Evolutionary conservation across 2,888 invertebrate species (phyloP), one percentile per base, ranked within the genome.

Genomic region (Patella pellucida): DNA sequence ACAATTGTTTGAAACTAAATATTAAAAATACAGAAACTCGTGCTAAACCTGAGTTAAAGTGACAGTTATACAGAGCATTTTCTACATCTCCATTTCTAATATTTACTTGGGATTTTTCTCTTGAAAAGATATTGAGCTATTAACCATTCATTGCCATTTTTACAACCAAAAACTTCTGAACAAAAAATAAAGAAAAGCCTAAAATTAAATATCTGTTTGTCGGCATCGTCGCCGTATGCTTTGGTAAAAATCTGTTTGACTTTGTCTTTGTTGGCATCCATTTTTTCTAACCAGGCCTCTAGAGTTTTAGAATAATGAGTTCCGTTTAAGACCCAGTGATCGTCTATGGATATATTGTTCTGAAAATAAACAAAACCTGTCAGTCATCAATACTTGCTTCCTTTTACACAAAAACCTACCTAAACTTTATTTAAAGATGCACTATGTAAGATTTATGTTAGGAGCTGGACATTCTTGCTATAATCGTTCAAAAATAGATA

Each of bases 141-240:
- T 71, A 84, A 84, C 88, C 88, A 88, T 68, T 88, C 86, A 78
- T 87, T 88, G n/a, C 88, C 88, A 68, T 79, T 79, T n/a, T 80
- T 82, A 73, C 80, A 87, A 1, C 85, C 85, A 79, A 88, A 88
- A 56, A 86, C 86, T 77, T 88, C 88, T 0, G 86, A 86, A 80
- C 87, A 87, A 75, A 87, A 88, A 52, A 88, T 88, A 74, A 86
- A 88, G 79, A 88, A 88, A 15, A 87, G 76, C 68, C 88, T 78
- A 86, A 86, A 88, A 76, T 88, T 88, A 75, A 86, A 86, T 51
- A 86, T 62, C 74, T 88, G 85, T 76, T 87, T 81, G 7, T 84
- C 85, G 16, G 83, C 84, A 54, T 86, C 85, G 15, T 80, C 74
- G 0, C 87, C 87, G 71, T 87, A 88, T 0, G 81, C 80, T 69